These are phyloP conservation scores for Neoitamus cyanurus DNA, from an alignment of 2,888 invertebrate genomes.

Conservation along the genomic window DNA sequence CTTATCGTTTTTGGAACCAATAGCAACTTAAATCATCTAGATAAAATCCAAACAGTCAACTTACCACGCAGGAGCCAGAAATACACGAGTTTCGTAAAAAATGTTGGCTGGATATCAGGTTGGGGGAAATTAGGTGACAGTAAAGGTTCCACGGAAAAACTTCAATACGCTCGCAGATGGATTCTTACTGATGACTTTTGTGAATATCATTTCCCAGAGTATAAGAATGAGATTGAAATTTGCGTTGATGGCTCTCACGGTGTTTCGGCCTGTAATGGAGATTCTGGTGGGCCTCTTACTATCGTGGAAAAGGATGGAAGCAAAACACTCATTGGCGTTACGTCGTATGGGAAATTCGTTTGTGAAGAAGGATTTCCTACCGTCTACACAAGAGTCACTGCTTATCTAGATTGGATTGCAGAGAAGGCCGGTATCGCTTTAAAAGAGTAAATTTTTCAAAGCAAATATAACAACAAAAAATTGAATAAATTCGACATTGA, in stretches of 20 bases:
- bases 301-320: constrained; percentile 3
- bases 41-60: not conserved
- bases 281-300: constrained; percentile 35
- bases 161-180: not conserved
- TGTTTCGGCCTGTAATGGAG: constrained; percentile 57
- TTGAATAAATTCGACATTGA: not conserved
- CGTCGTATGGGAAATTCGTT: constrained; percentile 34
- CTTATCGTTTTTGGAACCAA: not conserved
- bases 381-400: constrained; percentile 38
- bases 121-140: constrained; percentile 7
- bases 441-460: not conserved
- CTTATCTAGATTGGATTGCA: constrained; percentile 45
- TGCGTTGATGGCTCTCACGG: constrained; percentile 58
- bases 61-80: not conserved
- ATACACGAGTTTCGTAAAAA: not conserved
- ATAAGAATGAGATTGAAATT: constrained; percentile 56
- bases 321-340: constrained; percentile 36
- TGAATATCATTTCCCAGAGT: not conserved
- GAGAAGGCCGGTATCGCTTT: not conserved
- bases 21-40: not conserved
- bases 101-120: not conserved
- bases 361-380: constrained; percentile 47
- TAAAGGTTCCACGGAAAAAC: not conserved
- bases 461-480: too few species aligned
- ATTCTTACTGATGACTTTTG: not conserved